Base-by-base conservation (phyloP, 1,140 invertebrate species). In the Drusus annulatus region DNA sequence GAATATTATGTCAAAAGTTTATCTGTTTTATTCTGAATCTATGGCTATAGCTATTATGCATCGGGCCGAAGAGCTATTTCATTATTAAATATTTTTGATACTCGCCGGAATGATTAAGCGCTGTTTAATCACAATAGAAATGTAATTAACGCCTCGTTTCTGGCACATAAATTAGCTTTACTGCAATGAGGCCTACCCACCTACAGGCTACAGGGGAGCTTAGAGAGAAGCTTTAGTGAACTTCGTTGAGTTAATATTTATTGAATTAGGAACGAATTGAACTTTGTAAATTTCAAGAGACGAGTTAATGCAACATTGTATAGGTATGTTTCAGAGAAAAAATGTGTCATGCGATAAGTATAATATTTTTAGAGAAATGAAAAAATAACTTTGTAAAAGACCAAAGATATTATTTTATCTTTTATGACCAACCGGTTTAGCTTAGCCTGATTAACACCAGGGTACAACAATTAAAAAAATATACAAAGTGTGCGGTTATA, bases 91-190 rank as follows among this genome's bases (percentile, higher is more conserved):
- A 56, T 28, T 63, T 63, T 63, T 63, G 16, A 63, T 2, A 16
- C 62, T 16, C 31, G 62, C 25, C 62, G 25, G 25, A 28, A 63
- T 63, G 62, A 63, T 63, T 23, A 16, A 63, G 62, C 23, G 56
- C 19, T 60, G 17, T 28, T 23, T n/a, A 28, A 28, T 21, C 25
- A 25, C 16, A 13, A 63, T 63, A 31, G 19, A 63, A 63, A 63
- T 63, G 23, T 63, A 63, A 63, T 63, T 63, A 63, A 63, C 13
- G 16, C 25, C 16, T 63, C 36, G 54, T 17, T 56, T 56, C 62
- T 28, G 15, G 25, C 25, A 63, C 62, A 63, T 28, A 63, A 63
- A 63, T 63, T 56, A 56, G 19, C 19, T 17, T 21, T 45, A 45
- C 36, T 45, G 36, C 36, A 45, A 45, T 45, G 36, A 13, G 10